These are phyloP conservation scores for Melipona quadrifasciata DNA, from an alignment of 1,140 invertebrate genomes.

Conservation along the genomic window DNA sequence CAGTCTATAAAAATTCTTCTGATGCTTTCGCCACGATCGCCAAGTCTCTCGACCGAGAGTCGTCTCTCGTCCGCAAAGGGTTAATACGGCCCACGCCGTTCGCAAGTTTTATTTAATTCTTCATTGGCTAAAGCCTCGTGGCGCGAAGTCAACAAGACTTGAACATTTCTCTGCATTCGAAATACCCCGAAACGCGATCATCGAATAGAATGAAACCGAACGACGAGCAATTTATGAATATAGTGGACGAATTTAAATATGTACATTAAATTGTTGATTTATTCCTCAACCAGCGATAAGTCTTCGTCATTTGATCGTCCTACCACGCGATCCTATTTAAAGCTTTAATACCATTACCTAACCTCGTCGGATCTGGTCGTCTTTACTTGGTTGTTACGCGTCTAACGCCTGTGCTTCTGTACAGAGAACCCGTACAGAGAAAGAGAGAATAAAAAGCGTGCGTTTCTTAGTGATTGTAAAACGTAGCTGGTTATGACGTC, in stretches of 20 bases:
- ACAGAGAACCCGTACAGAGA: constrained; percentile 23
- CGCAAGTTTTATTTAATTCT: too few species aligned
- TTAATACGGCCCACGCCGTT: too few species aligned
- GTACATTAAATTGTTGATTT: constrained; percentile 5
- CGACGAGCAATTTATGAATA: not conserved
- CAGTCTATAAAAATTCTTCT: too few species aligned
- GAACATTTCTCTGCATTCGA: not conserved
- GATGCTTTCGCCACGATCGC: too few species aligned
- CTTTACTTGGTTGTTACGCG: constrained; percentile 28
- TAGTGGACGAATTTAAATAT: not conserved
- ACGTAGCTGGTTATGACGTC: not conserved
- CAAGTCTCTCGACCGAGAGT: too few species aligned
- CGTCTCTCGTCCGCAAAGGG: too few species aligned
- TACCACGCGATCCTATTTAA: constrained; percentile 39
- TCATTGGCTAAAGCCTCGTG: too few species aligned
- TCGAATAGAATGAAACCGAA: not conserved
- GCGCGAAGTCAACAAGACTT: not conserved
- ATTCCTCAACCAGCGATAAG: not conserved
- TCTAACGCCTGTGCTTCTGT: not conserved
- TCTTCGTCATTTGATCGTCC: constrained; percentile 34
- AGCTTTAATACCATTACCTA: constrained; percentile 31
- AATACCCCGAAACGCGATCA: too few species aligned
- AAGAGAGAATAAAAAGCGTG: not conserved
- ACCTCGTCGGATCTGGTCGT: constrained; percentile 39
- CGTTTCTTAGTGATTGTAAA: not conserved